Base-by-base conservation (phyloP, 2,797 vertebrate species). In the Trachurus trachurus region DNA sequence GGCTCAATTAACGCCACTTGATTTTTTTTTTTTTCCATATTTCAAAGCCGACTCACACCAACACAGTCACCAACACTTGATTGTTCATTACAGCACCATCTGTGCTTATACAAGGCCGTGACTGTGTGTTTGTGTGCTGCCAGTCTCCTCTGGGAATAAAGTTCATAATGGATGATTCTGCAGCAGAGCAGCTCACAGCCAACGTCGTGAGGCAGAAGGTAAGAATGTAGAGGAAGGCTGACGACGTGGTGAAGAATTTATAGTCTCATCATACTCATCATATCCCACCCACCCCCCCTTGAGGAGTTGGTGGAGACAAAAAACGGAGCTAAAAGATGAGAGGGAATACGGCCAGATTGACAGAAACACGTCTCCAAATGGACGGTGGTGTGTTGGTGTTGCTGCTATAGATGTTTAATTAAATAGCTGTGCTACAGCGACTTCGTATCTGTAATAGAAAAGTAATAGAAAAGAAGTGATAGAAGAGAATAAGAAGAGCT, bases 1-100 rank as follows among this genome's bases (percentile, higher is more conserved):
- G 39, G 52, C 61, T 78, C 21, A 11, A 49, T 63, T 62, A 75
- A 52, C 68, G 26, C 11, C 52, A 77, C 62, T 42, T 29, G 71
- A 66, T 70, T 62, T 11, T 22, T 67, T 62, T 11, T n/a, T 54
- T n/a, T n/a, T n/a, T n/a, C n/a, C n/a, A 42, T 34, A 60, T 63
- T 47, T 47, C 39, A 53, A 39, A 59, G 52, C 44, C 11, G 29
- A 37, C 29, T 63, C 53, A 21, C n/a, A 26, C 26, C 26, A 26
- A 26, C 42, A 15, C 77, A 65, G 31, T 34, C 31, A 26, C 71
- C 11, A 9, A 17, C 22, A 40, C 34, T 47, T 42, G 34, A 54
- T 22, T 61, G 57, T 57, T 56, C 1, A 31, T 6, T 21, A 4
- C 9, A 40, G 45, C 9, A 21, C 19, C 26, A 26, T 56, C 17